Evolutionary conservation across 2,113 vertebrate genomes (phyloP), one percentile per base, ranked within the genome.

Genomic region (Microcebus tavaratra): DNA sequence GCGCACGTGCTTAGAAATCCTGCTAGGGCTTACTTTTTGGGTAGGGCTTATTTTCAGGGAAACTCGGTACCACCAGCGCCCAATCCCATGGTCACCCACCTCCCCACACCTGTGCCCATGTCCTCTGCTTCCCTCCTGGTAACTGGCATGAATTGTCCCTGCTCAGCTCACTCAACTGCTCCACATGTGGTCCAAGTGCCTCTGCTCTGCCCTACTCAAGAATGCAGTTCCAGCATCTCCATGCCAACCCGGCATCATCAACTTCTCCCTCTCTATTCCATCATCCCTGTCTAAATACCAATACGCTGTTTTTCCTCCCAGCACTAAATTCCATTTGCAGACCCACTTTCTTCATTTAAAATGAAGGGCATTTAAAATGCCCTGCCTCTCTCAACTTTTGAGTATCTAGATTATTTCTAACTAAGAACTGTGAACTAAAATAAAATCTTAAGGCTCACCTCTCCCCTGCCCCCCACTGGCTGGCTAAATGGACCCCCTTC

Each of bases 211-310:
- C 6, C 42, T 25, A 12, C 25, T 88, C 15, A n/a, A 73, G 29
- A 29, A 15, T 3, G 12, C 2, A 0, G 3, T 14, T 42, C 27
- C 12, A 42, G 42, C 3, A n/a, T 15, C 25, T 9, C 45, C 2
- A 12, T 4, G 31, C 21, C 45, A 8, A 27, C 2, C 23, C n/a
- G 27, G 36, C 34, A 5, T 17, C 48, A 12, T 27, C 73, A 50
- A 11, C n/a, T 23, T 29, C 34, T 59, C 18, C 23, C 45, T 36
- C 6, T 57, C 39, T 42, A 9, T 53, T 72, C 45, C 8, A 12
- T 59, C 76, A 25, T 39, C 45, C 48, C 5, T 18, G 13, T 13
- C 34, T 59, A 9, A 18, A 34, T 8, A 2, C 14, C 48, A 0
- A 11, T 0, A 8, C 6, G 61, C 45, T 57, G 2, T 67, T 15